Conservation (phyloP, 2,797 vertebrate genomes). For the Alcedo quadribrachys region DNA sequence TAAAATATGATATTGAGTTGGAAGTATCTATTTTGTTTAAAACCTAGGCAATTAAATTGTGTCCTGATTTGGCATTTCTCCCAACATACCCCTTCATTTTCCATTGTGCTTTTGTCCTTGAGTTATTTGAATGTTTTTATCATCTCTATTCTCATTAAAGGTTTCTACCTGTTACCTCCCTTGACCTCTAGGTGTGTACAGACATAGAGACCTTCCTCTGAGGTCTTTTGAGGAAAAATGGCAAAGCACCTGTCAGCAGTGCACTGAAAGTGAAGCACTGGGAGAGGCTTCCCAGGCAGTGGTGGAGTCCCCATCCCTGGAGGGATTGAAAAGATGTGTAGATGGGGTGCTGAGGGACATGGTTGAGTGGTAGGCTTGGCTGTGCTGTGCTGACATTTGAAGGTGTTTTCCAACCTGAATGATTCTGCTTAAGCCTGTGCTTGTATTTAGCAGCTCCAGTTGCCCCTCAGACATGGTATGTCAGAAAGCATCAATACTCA, state of each 20-base stretch:
- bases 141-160: background rate
- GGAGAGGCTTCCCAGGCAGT: too few relatives aligned
- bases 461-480: slow-evolving; percentile 46
- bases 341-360: background rate
- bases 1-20: background rate
- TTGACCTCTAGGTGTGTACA: background rate
- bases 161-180: background rate
- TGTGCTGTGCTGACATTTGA: background rate
- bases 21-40: background rate
- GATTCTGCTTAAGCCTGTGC: background rate
- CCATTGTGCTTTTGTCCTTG: background rate
- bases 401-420: background rate
- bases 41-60: background rate
- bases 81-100: background rate
- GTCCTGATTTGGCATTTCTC: background rate
- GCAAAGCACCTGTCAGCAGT: background rate
- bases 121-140: background rate
- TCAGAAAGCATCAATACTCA: slow-evolving; percentile 59
- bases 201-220: background rate
- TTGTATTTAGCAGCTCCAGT: background rate
- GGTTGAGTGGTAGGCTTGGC: background rate
- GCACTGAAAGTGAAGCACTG: background rate
- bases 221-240: background rate
- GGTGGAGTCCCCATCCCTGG: too few relatives aligned
- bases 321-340: too few relatives aligned